These are phyloP conservation scores for Andrena chrysosceles DNA, from an alignment of 2,888 invertebrate species.

Conservation along the genomic window DNA sequence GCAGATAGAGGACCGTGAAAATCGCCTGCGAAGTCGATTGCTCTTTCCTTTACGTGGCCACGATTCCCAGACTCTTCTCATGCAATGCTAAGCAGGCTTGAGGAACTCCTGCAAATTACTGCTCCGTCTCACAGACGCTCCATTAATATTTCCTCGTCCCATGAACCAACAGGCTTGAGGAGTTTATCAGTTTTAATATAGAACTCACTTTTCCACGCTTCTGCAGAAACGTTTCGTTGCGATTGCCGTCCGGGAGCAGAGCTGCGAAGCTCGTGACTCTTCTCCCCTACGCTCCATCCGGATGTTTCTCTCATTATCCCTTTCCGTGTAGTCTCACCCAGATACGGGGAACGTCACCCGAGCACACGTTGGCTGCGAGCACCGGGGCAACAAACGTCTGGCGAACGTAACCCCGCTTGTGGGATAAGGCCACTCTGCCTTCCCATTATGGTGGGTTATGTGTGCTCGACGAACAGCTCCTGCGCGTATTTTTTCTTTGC, in stretches of 20 bases:
- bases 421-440: constrained; percentile 26
- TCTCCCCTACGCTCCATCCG: constrained; percentile 17
- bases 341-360: constrained; percentile 36
- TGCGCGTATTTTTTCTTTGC: constrained; percentile 17
- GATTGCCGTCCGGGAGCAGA: constrained; percentile 3
- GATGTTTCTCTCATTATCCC: constrained; percentile 38
- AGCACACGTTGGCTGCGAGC: constrained; percentile 28
- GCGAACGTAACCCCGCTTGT: constrained; percentile 27
- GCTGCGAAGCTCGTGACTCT: constrained; percentile 25
- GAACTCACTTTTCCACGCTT: background rate
- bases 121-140: too few relatives aligned
- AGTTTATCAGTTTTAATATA: too few relatives aligned
- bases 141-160: too few relatives aligned
- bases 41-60: too few relatives aligned
- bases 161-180: too few relatives aligned
- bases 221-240: background rate
- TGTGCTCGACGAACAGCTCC: constrained; percentile 34
- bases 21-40: background rate
- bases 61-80: too few relatives aligned
- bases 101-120: too few relatives aligned
- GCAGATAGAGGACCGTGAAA: background rate
- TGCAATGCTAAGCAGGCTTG: too few relatives aligned
- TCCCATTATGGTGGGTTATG: constrained; percentile 39
- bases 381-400: constrained; percentile 10
- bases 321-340: constrained; percentile 35